Base-by-base conservation (phyloP, 2,797 vertebrate genomes). In the Pangasius macronema region DNA sequence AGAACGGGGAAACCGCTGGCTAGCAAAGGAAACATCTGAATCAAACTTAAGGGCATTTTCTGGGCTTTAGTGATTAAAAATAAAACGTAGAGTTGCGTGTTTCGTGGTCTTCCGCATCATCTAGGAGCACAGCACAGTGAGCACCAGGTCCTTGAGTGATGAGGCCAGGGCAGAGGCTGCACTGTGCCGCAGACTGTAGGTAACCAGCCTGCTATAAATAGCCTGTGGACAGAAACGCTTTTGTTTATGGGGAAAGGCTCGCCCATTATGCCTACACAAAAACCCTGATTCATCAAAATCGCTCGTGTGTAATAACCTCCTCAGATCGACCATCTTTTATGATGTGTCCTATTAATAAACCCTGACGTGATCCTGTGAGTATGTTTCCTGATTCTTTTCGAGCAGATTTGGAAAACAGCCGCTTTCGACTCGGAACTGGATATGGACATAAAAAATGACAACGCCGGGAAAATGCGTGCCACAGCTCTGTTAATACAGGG, bases 281-380 rank as follows among this genome's bases (percentile, higher is more conserved):
- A 96, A 94, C 27, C 95, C 95, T 96, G 95, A 96, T 95, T 96
- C 95, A 96, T 95, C 94, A 94, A 93, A 96, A 95, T 89, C 93
- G 14, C 24, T n/a, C 11, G 13, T 61, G 13, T 46, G n/a, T 36
- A 80, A 24, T 6, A 80, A 57, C 53, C 77, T 22, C 30, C 5
- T n/a, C 8, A 0, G 33, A 42, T 27, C 11, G 55, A 59, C 6
- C 6, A 42, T 63, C 79, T 46, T 82, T 24, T 57, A 57, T 22
- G 33, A 0, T 63, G 51, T 11, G 10, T 7, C 57, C 36, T 80
- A 59, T 84, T 46, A 70, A 33, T 68, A 49, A 46, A 59, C 11
- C 10, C 27, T 79, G 65, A 70, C 36, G n/a, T 73, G 49, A 24
- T 36, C 8, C 22, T 82, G n/a, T 3, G n/a, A 33, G 18, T 20